phyloP scores from a whole-genome alignment of 2,113 vertebrate species.

The Oriolus oriolus region DNA sequence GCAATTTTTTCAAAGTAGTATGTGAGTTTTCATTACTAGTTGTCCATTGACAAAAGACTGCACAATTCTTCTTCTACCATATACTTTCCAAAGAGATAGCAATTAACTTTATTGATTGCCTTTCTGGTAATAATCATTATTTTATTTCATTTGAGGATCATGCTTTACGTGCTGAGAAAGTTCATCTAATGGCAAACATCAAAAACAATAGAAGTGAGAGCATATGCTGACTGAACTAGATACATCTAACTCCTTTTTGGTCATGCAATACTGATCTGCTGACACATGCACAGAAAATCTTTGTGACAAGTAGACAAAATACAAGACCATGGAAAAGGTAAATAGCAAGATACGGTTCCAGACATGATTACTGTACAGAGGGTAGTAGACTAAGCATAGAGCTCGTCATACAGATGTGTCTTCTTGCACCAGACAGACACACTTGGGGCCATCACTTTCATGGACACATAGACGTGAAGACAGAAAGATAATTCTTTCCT shows the following conservation, averaged over 20 bases:
- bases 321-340: not conserved
- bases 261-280: not conserved
- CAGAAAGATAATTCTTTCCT: not conserved
- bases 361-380: not conserved
- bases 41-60: not conserved
- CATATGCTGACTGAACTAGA: not conserved
- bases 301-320: not conserved
- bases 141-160: not conserved
- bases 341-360: not conserved
- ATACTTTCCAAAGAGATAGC: not conserved
- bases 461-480: fast-evolving
- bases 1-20: not conserved
- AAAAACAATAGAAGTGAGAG: not conserved
- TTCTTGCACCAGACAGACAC: not conserved
- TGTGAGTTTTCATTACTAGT: not conserved
- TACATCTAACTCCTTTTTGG: not conserved
- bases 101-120: not conserved
- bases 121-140: not conserved
- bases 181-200: not conserved
- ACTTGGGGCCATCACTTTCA: too few species aligned
- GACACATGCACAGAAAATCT: not conserved
- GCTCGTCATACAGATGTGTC: not conserved
- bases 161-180: not conserved
- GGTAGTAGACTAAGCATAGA: not conserved
- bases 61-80: not conserved